These are phyloP conservation scores for Pristionchus entomophagus DNA, from an alignment of 2,888 invertebrate genomes.

Conservation along the genomic window DNA sequence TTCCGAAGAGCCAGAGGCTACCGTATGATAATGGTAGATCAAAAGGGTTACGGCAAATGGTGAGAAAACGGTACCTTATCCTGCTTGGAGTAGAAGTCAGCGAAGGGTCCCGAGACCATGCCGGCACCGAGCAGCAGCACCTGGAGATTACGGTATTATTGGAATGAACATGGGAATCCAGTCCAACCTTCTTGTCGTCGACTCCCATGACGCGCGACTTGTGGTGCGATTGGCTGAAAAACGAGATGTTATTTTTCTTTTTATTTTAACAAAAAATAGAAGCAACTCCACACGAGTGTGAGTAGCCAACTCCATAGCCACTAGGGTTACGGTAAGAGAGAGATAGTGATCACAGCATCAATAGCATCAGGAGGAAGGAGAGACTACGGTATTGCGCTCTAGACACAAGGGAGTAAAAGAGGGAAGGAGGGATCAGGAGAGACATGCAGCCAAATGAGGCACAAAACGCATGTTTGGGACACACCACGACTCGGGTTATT, in stretches of 20 bases:
- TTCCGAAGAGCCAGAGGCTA: not conserved
- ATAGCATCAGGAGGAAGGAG: not conserved
- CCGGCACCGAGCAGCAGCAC: conserved; percentile 95
- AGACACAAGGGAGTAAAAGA: not conserved
- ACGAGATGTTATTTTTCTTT: not conserved
- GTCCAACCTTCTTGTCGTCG: conserved; percentile 60
- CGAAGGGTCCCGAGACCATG: conserved; percentile 91
- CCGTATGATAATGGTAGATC: too few species aligned
- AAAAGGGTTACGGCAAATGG: not conserved
- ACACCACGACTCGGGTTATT: conserved; percentile 28
- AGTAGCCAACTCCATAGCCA: not conserved
- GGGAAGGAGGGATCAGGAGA: not conserved
- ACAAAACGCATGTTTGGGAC: not conserved
- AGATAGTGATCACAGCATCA: not conserved
- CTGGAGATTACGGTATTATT: not conserved
- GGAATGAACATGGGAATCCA: not conserved
- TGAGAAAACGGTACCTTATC: conserved; percentile 79
- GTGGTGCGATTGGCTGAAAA: conserved; percentile 80
- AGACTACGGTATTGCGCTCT: conserved; percentile 34
- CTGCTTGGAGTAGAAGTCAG: conserved; percentile 92
- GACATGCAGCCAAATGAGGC: not conserved
- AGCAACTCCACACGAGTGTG: not conserved
- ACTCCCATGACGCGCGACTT: conserved; percentile 82
- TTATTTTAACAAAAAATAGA: not conserved
- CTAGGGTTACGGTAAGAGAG: not conserved